These are phyloP conservation scores for Lagenorhynchus albirostris DNA, from an alignment of 2,113 vertebrate species.

Conservation along the genomic window DNA sequence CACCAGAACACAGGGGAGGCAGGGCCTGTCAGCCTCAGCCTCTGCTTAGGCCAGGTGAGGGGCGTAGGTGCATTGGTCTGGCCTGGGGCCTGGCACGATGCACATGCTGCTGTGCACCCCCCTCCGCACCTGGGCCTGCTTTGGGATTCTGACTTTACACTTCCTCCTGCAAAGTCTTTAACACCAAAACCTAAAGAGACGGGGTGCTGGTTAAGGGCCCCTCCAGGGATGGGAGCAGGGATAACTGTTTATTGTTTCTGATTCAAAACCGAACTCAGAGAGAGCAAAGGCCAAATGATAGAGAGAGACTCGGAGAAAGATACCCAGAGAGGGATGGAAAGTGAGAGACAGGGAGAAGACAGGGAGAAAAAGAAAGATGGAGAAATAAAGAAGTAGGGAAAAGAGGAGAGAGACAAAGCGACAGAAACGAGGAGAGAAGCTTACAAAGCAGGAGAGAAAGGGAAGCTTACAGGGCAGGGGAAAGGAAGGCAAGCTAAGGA, in stretches of 20 bases:
- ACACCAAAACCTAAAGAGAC: neutral
- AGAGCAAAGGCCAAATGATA: neutral
- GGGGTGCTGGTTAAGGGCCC: neutral
- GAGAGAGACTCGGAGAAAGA: neutral
- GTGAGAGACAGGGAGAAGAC: neutral
- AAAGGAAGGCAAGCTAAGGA: neutral
- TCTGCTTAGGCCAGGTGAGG: neutral
- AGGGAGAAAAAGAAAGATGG: neutral
- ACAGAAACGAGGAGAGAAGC: neutral
- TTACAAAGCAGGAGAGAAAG: neutral
- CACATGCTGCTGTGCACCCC: neutral
- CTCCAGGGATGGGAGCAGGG: no score
- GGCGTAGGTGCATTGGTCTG: no score
- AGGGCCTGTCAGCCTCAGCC: neutral
- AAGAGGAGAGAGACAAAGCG: neutral
- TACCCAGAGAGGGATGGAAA: neutral
- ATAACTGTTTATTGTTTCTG: neutral
- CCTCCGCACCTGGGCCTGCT: neutral
- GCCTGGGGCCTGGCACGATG: neutral
- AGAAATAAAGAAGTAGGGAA: neutral
- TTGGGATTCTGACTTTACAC: neutral
- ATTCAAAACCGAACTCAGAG: neutral
- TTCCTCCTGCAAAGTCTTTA: neutral
- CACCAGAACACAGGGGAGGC: fast-evolving
- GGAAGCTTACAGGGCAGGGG: neutral